These are phyloP conservation scores for Penaeus monodon DNA, from an alignment of 2,888 invertebrate genomes.

Conservation along the genomic window DNA sequence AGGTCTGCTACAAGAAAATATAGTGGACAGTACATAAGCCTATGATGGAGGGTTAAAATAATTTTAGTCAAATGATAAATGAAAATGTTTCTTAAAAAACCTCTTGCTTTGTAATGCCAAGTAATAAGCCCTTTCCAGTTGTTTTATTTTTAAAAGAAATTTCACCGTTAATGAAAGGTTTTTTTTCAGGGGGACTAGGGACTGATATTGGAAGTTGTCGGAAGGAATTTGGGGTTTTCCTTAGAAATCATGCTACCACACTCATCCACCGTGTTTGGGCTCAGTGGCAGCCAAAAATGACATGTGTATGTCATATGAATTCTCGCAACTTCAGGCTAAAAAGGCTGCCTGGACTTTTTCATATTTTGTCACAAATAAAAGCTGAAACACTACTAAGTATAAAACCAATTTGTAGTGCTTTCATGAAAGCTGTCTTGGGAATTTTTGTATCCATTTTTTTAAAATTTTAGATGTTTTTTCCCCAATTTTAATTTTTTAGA, in stretches of 20 bases:
- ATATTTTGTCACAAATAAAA: conserved; percentile 39
- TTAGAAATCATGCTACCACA: conserved; percentile 44
- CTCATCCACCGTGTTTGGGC: conserved; percentile 39
- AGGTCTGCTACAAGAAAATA: too few species aligned
- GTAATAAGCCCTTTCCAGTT: too few species aligned
- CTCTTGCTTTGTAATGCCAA: too few species aligned
- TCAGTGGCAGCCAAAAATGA: conserved; percentile 54
- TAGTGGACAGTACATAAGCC: too few species aligned
- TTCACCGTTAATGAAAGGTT: neutral
- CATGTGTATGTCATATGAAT: conserved; percentile 29
- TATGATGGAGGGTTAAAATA: too few species aligned
- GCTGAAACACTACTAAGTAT: conserved; percentile 34
- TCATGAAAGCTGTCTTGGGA: too few species aligned
- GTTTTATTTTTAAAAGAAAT: neutral
- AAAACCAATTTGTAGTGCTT: too few species aligned
- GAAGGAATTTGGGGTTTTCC: conserved; percentile 41
- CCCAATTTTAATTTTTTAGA: too few species aligned
- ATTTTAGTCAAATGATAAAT: too few species aligned
- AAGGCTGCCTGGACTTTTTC: conserved; percentile 42
- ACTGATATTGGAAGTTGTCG: conserved; percentile 25
- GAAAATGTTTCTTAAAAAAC: too few species aligned
- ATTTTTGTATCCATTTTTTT: too few species aligned
- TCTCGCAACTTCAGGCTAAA: neutral
- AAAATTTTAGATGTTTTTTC: too few species aligned
- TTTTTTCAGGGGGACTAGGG: neutral